Evolutionary conservation across 2,113 vertebrate species (phyloP).

Genomic region (Actenoides lindsayi): DNA sequence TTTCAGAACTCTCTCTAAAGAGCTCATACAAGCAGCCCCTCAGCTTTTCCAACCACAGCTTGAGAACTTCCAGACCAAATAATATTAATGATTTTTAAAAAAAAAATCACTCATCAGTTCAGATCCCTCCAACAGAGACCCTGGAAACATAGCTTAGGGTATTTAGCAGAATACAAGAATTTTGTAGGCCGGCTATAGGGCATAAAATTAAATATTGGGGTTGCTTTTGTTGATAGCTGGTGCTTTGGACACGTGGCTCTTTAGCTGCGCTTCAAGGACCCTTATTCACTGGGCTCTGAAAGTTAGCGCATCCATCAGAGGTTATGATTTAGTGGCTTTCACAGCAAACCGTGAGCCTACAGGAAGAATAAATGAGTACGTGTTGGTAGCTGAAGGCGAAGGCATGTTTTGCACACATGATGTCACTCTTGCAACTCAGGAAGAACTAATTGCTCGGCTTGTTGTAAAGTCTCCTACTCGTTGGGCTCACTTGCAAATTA

Average conservation of each 20-base stretch:
- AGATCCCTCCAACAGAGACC: background rate
- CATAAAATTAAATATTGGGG: background rate
- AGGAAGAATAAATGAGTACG: slow-evolving; percentile 42
- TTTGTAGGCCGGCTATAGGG: background rate
- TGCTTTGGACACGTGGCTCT: background rate
- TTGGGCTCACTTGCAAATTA: slow-evolving; percentile 61
- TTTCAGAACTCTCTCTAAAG: background rate
- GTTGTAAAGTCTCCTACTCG: slow-evolving; percentile 42
- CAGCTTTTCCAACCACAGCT: background rate
- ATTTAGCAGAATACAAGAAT: background rate
- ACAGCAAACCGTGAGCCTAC: slow-evolving; percentile 1
- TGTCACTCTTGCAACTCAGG: slow-evolving; percentile 72
- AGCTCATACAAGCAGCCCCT: background rate
- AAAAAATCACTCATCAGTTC: background rate
- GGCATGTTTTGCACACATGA: slow-evolving; percentile 70
- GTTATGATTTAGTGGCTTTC: slow-evolving; percentile 4
- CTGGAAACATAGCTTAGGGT: background rate
- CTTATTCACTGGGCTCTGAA: background rate
- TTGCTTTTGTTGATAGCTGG: background rate
- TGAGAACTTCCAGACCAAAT: background rate
- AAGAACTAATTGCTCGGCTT: slow-evolving; percentile 64
- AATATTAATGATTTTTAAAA: background rate
- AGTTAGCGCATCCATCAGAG: background rate
- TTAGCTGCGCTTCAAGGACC: background rate
- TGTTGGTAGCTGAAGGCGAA: slow-evolving; percentile 53